Evolutionary conservation across 2,888 invertebrate species (phyloP), one percentile per base, ranked within the genome.

Genomic region (Biston stratarius): DNA sequence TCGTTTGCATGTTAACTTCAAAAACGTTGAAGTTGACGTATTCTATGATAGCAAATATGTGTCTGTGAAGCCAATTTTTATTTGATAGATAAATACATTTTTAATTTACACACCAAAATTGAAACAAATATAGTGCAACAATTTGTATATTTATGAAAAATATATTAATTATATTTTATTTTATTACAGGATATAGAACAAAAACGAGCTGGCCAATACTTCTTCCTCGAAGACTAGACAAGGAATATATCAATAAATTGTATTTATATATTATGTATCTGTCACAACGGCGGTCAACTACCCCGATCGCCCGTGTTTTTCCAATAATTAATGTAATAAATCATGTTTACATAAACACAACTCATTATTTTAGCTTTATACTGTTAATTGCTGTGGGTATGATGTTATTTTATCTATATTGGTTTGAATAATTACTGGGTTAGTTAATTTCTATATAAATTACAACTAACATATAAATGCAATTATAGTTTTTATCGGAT

Each of bases 131-230:
- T n/a, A n/a, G n/a, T n/a, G n/a, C n/a, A n/a, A n/a, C n/a, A 24
- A 24, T 24, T 24, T 24, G 24, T 24, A 38, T 38, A 38, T 9
- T 38, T 38, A 38, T 1, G 9, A 6, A 42, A 42, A 42, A 10
- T 42, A 42, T 11, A 51, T n/a, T 51, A 45, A 15, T 38, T 10
- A 10, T 9, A n/a, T 44, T 69, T 67, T 67, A 76, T 74, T 77
- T 84, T 83, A 78, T 87, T 89, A 72, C 92, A 97, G 97, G 99
- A 99, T 87, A 96, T 97, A 79, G 99, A 99, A 82, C 99, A 99
- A 94, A 99, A 99, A 93, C 96, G 97, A 75, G 97, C 98, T 64
- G 99, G 99, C 67, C 99, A 99, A 94, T 99, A 97, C 94, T 99
- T 99, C 96, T 99, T 99, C 96, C 95, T 99, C 86, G 99, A 99